Base-by-base conservation (phyloP, 1,140 invertebrate species). In the Macrosteles quadrilineatus region DNA sequence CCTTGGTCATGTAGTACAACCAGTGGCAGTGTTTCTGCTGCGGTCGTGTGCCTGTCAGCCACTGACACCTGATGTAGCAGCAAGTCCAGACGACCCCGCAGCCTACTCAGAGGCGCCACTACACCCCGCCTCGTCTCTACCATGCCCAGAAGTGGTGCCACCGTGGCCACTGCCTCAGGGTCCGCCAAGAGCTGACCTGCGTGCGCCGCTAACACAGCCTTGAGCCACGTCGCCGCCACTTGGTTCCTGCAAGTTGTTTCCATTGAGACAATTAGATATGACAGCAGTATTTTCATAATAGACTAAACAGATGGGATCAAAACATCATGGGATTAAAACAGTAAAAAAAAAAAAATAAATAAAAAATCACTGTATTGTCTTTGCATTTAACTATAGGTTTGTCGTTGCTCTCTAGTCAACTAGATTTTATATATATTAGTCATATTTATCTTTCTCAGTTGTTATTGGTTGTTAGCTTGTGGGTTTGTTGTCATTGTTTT, bases 121-220 rank as follows among this genome's bases (percentile, higher is more conserved):
- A 87, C 78, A 6, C 75, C 76, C 69, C 86, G 76, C 70, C 88
- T 82, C 23, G 83, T 83, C 72, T 88, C 84, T 23, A 90, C 85
- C n/a, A 85, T 81, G 57, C 83, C 85, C 50, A 90, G 78, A 55
- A 86, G 83, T 3, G 87, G 83, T 32, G 81, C 80, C 40, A 90
- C 78, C 25, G 84, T 68, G n/a, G 85, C 83, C 1, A 79, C 77
- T 29, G 85, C 75, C 47, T 84, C 80, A 12, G 86, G 83, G 78
- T 86, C 85, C 0, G 85, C 83, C 63, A 89, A 82, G 19, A 91
- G 73, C 63, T 88, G 83, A 66, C 85, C 85, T 0, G 87, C 83
- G 76, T 90, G 88, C 14, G 83, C 82, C 66, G 82, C 78, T n/a
- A 88, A 74, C 31, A 90, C 75, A 62, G 79, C 73, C 75, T 85